phyloP scores from a whole-genome alignment of 2,113 vertebrate genomes.

The Turdus rufiventris region DNA sequence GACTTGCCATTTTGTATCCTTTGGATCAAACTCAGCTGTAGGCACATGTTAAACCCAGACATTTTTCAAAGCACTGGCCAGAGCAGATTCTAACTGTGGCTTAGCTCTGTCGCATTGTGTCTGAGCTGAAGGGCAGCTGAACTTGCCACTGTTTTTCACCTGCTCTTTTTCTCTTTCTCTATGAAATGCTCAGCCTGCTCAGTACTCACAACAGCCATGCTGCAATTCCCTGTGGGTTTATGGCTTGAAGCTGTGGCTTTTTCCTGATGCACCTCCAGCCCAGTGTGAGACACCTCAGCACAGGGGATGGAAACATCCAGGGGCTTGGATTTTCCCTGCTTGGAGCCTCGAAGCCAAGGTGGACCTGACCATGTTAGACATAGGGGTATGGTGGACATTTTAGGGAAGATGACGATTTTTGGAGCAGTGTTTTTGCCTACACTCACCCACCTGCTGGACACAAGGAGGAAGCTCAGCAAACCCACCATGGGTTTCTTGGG shows the following conservation, averaged over 20 bases:
- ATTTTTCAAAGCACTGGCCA: neutral
- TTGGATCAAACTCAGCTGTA: neutral
- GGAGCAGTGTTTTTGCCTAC: neutral
- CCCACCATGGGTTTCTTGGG: neutral
- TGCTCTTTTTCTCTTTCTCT: neutral
- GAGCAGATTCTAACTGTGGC: neutral
- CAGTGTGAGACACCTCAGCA: neutral
- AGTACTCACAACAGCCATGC: fast-evolving
- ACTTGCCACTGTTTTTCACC: neutral
- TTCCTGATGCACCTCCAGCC: neutral
- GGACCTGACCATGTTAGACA: neutral
- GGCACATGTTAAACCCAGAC: neutral
- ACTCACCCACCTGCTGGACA: fast-evolving
- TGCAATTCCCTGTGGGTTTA: neutral
- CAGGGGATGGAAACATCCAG: fast-evolving
- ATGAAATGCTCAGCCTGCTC: neutral
- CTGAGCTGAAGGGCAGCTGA: neutral
- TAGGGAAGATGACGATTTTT: neutral
- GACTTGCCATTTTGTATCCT: neutral
- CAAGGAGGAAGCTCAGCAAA: neutral
- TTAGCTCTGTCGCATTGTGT: neutral
- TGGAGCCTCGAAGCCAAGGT: neutral
- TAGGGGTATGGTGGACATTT: neutral
- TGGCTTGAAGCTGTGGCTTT: neutral
- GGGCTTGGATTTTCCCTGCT: fast-evolving